Percentiles rank a stretch among this genome's conserved stretches.
Conservation (phyloP, 37 sponge, comb jelly and placozoan genomes). For the Dysidea cf. avara region DNA sequence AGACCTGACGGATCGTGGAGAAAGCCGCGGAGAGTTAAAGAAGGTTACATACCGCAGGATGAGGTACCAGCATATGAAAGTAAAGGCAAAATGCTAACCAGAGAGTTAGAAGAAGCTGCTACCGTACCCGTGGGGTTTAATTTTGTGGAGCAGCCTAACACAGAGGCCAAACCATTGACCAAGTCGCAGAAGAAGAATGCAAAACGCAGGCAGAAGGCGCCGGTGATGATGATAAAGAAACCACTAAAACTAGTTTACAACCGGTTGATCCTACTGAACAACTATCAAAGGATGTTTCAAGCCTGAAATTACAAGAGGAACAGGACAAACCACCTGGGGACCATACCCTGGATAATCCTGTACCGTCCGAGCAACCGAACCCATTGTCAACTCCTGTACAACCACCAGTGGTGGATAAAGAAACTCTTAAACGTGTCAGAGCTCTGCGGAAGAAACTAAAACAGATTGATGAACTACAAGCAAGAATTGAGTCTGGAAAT, state of each 20-base stretch:
- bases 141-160: slow-evolving; percentile 1
- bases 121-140: slow-evolving; percentile 3
- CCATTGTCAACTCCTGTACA: background rate
- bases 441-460: slow-evolving; percentile 66
- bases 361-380: background rate
- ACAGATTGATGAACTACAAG: slow-evolving; percentile 71
- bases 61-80: slow-evolving; percentile 82
- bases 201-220: slow-evolving; percentile 44
- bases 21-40: slow-evolving; percentile 74
- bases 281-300: background rate
- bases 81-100: slow-evolving; percentile 30
- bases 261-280: slow-evolving; percentile 32
- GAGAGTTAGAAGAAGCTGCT: background rate
- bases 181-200: slow-evolving; percentile 77
- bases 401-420: slow-evolving; percentile 1
- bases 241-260: slow-evolving; percentile 24
- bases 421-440: slow-evolving; percentile 31
- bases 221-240: slow-evolving; percentile 10
- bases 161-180: slow-evolving; percentile 20
- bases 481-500: slow-evolving; percentile 43
- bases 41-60: slow-evolving; percentile 88
- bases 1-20: slow-evolving; percentile 89
- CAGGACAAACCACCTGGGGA: background rate
- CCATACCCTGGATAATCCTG: background rate
- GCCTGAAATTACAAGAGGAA: background rate